Evolutionary conservation across 2,113 vertebrate genomes (phyloP).

Genomic region (Mus spicilegus): DNA sequence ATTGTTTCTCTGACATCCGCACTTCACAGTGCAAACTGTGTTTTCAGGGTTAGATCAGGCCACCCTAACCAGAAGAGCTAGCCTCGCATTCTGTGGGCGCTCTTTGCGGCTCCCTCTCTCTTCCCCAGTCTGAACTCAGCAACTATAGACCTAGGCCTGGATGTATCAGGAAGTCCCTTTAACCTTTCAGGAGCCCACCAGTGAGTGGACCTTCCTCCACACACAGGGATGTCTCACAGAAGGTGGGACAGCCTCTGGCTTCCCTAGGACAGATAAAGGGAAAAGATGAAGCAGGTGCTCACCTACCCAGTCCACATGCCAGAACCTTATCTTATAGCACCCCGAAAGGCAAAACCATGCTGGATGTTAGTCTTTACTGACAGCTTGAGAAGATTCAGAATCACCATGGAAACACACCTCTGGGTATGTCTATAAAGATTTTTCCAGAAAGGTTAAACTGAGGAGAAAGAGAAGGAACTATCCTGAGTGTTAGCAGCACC

Average conservation of each 20-base stretch:
- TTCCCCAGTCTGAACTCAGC: not conserved
- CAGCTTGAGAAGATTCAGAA: not conserved
- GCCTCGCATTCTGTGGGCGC: too few species aligned
- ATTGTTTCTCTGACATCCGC: not conserved
- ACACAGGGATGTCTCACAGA: not conserved
- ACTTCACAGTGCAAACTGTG: fast-evolving
- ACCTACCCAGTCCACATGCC: not conserved
- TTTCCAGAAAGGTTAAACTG: not conserved
- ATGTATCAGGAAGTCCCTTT: not conserved
- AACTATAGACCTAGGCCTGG: not conserved
- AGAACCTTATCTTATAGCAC: not conserved
- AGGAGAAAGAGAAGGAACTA: not conserved
- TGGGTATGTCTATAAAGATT: not conserved
- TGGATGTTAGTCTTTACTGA: not conserved
- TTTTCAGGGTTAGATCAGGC: not conserved
- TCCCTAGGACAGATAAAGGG: too few species aligned
- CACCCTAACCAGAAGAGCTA: not conserved
- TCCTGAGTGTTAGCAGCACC: not conserved
- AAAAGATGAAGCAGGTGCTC: not conserved
- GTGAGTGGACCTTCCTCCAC: not conserved
- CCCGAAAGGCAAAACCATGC: too few species aligned
- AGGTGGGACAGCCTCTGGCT: not conserved
- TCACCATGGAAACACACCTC: not conserved
- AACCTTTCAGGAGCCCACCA: not conserved
- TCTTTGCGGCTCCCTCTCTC: not conserved